phyloP scores from a whole-genome alignment of 2,113 vertebrate genomes.

The Cebidichthys violaceus region DNA sequence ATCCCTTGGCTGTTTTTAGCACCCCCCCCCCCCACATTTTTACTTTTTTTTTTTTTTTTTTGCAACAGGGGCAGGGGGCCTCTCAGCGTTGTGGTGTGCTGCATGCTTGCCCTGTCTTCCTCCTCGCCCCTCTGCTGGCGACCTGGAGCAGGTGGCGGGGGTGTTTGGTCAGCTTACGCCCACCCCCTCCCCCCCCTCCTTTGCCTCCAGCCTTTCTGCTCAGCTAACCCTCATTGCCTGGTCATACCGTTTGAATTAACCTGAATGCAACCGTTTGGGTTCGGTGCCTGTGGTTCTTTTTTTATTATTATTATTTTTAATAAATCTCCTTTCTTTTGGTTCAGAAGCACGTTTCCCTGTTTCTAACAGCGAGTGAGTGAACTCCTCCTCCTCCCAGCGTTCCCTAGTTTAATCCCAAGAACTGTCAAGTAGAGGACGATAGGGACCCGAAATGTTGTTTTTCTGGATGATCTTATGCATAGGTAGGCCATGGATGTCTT shows the following conservation, averaged over 20 bases:
- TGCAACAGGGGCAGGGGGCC: constrained; percentile 42
- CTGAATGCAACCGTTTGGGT: constrained; percentile 72
- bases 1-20: constrained; percentile 44
- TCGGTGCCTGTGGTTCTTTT: constrained; percentile 75
- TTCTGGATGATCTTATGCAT: constrained; percentile 40
- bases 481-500: constrained; percentile 44
- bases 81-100: constrained; percentile 72
- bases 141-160: constrained; percentile 29
- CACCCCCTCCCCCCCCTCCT: neutral
- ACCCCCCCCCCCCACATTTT: neutral
- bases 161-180: constrained; percentile 36
- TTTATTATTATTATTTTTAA: neutral
- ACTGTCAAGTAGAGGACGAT: constrained; percentile 20
- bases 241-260: constrained; percentile 72
- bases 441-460: constrained; percentile 41
- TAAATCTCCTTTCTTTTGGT: constrained; percentile 26
- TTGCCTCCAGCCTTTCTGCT: constrained; percentile 60
- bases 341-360: constrained; percentile 62
- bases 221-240: constrained; percentile 78
- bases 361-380: constrained; percentile 48
- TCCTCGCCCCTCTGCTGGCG: constrained; percentile 70
- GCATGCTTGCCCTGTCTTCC: constrained; percentile 85
- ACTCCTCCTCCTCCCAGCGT: constrained; percentile 30
- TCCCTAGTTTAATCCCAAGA: constrained; percentile 28
- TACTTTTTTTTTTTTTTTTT: neutral